Evolutionary conservation across 2,888 invertebrate genomes (phyloP), one percentile per base, ranked within the genome.

Genomic region (Hypselothyrea guttata): DNA sequence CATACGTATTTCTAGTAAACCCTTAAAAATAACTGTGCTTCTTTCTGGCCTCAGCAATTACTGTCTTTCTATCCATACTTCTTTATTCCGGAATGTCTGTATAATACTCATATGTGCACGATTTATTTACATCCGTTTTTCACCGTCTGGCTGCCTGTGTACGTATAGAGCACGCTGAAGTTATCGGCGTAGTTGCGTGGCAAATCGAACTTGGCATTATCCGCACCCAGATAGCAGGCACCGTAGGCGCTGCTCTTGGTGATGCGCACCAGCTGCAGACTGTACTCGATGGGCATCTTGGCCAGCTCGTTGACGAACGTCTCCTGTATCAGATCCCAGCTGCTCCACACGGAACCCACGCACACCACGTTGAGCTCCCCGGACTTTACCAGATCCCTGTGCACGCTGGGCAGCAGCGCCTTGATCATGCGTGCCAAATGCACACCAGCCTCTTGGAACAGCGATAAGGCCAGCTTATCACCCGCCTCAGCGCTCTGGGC

Each of bases 261-360:
- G 11, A 97, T 91, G 12, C 91, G 91, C 9, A 96, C 91, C 7
- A 98, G 67, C 63, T 92, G 92, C 0, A 93, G 82, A 58, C 91
- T 91, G 31, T 90, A 90, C 5, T 89, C 15, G 45, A 88, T 72
- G 8, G 52, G 51, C 27, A 63, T 53, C 9, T 72, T 90, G 3
- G 92, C 91, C 13, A 95, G 86, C 77, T 93, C 92, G 4, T 90
- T 83, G 2, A 93, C 84, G 72, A 96, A 94, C 0, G 96, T 97
- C 1, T 93, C 91, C 82, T 94, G 92, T 62, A 99, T 87, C 18
- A 95, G 91, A 3, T 93, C 91, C 97, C 98, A 99, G 86, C 98
- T 98, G 65, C 95, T 93, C 96, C 97, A 99, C 0, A 99, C 97
- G 0, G 97, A 97, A 0, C 98, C 98, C 0, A 98, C 96, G 87